Evolutionary conservation across 2,113 vertebrate species (phyloP).

Genomic region (Pithys albifrons): DNA sequence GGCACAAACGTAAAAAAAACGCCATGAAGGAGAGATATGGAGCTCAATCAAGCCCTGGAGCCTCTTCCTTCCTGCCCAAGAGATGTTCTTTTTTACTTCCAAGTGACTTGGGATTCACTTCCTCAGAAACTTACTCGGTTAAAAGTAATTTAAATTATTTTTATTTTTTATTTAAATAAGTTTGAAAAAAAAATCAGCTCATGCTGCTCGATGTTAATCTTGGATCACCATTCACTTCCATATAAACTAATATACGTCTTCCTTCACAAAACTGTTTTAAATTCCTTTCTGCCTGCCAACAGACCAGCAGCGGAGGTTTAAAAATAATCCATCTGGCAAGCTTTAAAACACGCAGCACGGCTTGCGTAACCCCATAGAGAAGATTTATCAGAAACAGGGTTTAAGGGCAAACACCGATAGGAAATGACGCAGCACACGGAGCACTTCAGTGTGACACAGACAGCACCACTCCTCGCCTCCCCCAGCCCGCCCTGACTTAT

Average conservation of each 20-base stretch:
- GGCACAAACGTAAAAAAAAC: not conserved
- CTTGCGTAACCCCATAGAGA: not conserved
- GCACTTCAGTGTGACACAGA: not conserved
- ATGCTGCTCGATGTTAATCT: not conserved
- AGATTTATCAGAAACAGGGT: not conserved
- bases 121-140: not conserved
- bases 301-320: not conserved
- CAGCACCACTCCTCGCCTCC: not conserved
- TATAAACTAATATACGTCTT: not conserved
- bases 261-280: not conserved
- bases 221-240: not conserved
- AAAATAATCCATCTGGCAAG: conserved; percentile 12
- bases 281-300: not conserved
- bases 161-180: not conserved
- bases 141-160: not conserved
- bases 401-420: not conserved
- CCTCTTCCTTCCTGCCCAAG: not conserved
- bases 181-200: not conserved
- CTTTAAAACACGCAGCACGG: not conserved
- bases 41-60: not conserved
- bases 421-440: conserved; percentile 11
- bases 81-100: not conserved
- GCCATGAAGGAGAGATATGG: fast-evolving
- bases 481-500: not conserved
- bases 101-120: not conserved